Evolutionary conservation across 1,140 invertebrate genomes (phyloP).

Genomic region (Hypothenemus hampei): DNA sequence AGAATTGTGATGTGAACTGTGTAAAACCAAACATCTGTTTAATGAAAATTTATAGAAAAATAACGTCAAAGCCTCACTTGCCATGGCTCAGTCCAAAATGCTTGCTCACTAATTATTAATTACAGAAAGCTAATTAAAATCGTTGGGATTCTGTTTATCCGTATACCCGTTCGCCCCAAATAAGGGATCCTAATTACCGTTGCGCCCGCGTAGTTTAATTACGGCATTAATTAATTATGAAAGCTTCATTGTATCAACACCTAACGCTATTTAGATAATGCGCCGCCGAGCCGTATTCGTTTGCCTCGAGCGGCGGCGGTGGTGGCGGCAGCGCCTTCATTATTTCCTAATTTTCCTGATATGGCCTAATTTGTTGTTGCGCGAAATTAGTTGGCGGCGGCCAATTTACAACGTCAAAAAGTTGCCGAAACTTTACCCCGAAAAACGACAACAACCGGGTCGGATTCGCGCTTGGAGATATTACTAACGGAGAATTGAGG

Average conservation of each 20-base stretch:
- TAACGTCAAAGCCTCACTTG: no score
- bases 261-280: conserved; percentile 41
- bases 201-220: conserved; percentile 44
- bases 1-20: no score
- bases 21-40: no score
- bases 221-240: conserved; percentile 44
- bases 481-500: conserved; percentile 19
- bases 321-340: conserved; percentile 6
- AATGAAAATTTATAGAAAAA: no score
- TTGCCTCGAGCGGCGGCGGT: neutral
- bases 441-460: conserved; percentile 23
- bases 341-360: conserved; percentile 31
- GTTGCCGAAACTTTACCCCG: conserved; percentile 23
- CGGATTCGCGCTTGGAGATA: conserved; percentile 8
- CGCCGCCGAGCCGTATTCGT: conserved; percentile 28
- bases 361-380: conserved; percentile 37
- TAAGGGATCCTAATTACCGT: conserved; percentile 41
- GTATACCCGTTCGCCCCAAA: conserved; percentile 34
- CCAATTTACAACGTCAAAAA: conserved; percentile 28
- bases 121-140: conserved; percentile 38
- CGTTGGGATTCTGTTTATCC: conserved; percentile 31
- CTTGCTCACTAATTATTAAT: conserved; percentile 39
- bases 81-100: no score
- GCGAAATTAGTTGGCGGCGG: conserved; percentile 33
- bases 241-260: conserved; percentile 43